Conservation (phyloP, 2,113 vertebrate genomes). For the Colaptes auratus region DNA sequence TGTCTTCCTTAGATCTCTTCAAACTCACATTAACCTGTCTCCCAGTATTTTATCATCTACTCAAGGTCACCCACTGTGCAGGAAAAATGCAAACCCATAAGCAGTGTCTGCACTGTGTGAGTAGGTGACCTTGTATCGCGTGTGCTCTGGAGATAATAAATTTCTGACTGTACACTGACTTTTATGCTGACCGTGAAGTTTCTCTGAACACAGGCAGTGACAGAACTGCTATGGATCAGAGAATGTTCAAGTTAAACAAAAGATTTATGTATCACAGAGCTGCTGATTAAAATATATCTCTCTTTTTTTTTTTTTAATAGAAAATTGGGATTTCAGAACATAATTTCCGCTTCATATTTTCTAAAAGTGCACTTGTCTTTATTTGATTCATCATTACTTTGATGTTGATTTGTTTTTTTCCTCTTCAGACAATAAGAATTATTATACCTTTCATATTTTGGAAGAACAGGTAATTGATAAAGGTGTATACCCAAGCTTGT, state of each 20-base stretch:
- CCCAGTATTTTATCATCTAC: background rate
- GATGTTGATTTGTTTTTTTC: too few relatives aligned
- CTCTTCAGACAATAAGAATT: background rate
- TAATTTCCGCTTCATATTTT: background rate
- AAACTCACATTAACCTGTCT: background rate
- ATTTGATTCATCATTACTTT: background rate
- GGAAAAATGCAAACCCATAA: background rate
- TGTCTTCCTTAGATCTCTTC: background rate
- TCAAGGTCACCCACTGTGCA: background rate
- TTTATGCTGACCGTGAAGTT: background rate
- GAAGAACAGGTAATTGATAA: background rate
- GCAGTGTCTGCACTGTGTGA: background rate
- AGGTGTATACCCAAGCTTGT: rapidly evolving
- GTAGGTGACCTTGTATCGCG: background rate
- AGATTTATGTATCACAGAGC: background rate
- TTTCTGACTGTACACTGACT: background rate
- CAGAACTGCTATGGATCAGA: background rate
- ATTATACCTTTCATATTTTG: background rate
- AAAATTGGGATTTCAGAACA: background rate
- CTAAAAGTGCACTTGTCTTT: background rate
- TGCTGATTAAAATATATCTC: background rate
- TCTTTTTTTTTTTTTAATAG: background rate
- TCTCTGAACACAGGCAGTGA: background rate
- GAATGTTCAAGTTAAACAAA: background rate
- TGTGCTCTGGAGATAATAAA: background rate